Conservation (phyloP, 2,113 vertebrate genomes). For the Burhinus oedicnemus region DNA sequence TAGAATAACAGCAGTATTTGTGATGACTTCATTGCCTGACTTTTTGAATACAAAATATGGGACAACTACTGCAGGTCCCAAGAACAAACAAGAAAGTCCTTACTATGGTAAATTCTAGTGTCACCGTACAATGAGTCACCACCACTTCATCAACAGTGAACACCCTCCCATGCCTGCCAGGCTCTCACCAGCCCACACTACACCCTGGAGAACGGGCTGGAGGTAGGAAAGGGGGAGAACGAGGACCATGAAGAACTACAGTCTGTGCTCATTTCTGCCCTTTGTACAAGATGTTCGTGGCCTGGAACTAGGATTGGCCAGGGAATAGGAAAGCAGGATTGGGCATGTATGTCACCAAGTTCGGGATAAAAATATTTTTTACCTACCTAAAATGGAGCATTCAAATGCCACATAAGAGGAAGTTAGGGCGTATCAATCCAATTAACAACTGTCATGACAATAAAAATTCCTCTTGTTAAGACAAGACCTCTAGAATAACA, state of each 20-base stretch:
- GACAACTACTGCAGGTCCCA: rapidly evolving
- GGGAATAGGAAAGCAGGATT: background rate
- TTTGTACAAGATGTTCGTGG: rapidly evolving
- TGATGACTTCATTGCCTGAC: background rate
- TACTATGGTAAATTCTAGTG: background rate
- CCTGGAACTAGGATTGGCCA: background rate
- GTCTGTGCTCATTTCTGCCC: background rate
- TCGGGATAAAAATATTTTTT: background rate
- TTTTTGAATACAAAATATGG: background rate
- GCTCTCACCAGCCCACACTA: background rate
- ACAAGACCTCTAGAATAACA: background rate
- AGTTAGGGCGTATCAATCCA: background rate
- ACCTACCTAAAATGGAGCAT: background rate
- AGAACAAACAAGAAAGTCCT: background rate
- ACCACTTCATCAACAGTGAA: background rate
- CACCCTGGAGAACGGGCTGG: rapidly evolving
- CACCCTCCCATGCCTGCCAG: background rate
- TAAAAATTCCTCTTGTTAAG: background rate
- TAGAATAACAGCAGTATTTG: background rate
- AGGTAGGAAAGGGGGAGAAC: background rate
- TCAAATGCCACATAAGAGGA: background rate
- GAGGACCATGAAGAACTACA: background rate
- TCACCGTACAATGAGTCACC: background rate
- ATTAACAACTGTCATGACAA: background rate
- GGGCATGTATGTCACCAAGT: background rate